Conservation (phyloP, 2,797 vertebrate genomes). For the Chloroceryle amazona region DNA sequence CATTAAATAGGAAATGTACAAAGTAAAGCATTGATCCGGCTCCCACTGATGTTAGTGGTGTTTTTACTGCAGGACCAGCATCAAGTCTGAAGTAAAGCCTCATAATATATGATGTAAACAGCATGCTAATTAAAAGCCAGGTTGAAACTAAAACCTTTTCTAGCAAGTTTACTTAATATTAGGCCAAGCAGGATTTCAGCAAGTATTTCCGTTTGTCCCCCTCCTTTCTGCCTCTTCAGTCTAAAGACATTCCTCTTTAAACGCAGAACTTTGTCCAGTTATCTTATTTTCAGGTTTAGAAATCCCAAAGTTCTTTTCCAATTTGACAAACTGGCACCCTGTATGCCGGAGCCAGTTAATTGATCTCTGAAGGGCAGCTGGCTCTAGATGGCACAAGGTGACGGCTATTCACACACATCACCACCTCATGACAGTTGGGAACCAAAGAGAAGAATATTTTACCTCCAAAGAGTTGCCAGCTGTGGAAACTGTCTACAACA, state of each 20-base stretch:
- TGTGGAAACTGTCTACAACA: background rate
- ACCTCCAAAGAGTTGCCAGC: background rate
- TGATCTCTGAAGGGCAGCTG: background rate
- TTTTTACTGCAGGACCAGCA: constrained; percentile 16
- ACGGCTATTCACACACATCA: background rate
- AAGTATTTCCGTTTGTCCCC: constrained; percentile 46
- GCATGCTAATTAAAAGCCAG: constrained; percentile 63
- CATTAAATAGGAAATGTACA: constrained; percentile 55
- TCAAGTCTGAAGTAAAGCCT: constrained; percentile 30
- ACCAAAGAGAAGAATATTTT: background rate
- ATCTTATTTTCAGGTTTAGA: background rate
- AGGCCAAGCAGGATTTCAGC: constrained; percentile 41
- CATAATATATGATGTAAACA: constrained; percentile 55
- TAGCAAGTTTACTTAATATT: constrained; percentile 58
- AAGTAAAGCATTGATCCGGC: constrained; percentile 48
- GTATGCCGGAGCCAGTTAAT: background rate
- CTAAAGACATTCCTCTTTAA: background rate
- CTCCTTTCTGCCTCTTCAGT: constrained; percentile 15
- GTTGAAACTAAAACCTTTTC: constrained; percentile 60
- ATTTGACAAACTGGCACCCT: background rate
- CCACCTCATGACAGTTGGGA: background rate
- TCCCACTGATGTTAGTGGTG: background rate
- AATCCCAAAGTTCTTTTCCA: background rate
- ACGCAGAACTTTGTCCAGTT: background rate
- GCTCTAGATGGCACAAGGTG: background rate